phyloP scores from a whole-genome alignment of 2,113 vertebrate species.

The Verasper variegatus region DNA sequence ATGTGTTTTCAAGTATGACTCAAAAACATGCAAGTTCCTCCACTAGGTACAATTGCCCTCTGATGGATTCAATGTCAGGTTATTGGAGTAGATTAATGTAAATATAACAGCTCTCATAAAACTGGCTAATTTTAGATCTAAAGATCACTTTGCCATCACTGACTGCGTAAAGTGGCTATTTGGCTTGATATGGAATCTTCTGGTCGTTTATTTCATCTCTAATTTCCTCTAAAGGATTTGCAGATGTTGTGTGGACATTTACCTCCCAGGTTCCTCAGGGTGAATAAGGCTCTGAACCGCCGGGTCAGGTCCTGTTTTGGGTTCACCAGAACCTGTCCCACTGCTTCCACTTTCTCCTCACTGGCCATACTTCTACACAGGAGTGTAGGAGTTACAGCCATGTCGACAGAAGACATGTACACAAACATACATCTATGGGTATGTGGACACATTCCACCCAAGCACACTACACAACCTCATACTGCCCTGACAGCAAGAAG shows the following conservation, averaged over 20 bases:
- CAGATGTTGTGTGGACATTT: background rate
- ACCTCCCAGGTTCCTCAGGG: conserved; percentile 89
- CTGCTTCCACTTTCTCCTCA: conserved; percentile 81
- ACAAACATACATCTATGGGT: background rate
- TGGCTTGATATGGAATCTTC: background rate
- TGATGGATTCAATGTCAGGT: no score
- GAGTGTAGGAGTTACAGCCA: background rate
- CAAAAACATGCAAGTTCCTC: no score
- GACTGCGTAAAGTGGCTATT: background rate
- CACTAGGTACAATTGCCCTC: no score
- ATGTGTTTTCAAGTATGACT: no score
- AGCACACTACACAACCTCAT: no score
- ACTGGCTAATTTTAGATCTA: background rate
- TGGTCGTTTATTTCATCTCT: background rate
- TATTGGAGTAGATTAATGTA: no score
- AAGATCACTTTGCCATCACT: background rate
- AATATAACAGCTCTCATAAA: no score
- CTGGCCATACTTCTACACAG: conserved; percentile 52
- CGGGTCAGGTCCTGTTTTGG: conserved; percentile 77
- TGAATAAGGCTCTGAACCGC: conserved; percentile 95
- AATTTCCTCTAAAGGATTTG: background rate
- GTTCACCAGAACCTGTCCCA: conserved; percentile 86
- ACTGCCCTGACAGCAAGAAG: no score
- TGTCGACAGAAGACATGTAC: background rate
- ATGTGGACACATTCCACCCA: no score